phyloP scores from a whole-genome alignment of 2,797 vertebrate species.

The Lagocephalus sceleratus region DNA sequence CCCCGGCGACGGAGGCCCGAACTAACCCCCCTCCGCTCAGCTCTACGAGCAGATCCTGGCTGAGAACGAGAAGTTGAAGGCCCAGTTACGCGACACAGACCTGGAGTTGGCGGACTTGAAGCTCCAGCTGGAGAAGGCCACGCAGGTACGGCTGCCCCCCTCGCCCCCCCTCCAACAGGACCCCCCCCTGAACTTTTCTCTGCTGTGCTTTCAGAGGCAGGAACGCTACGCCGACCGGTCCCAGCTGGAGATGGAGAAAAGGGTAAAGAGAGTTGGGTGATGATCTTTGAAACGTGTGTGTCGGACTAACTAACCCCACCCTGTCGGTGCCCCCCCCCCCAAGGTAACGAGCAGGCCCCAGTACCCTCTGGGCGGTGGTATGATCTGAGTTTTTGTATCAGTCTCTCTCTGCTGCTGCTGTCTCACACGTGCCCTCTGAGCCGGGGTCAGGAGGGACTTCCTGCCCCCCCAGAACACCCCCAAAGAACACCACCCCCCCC shows the following conservation, averaged over 20 bases:
- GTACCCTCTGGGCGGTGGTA: slow-evolving; percentile 92
- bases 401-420: slow-evolving; percentile 81
- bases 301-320: slow-evolving; percentile 12
- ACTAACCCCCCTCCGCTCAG: slow-evolving; percentile 72
- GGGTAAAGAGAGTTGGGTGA: slow-evolving; percentile 78
- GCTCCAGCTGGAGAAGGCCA: slow-evolving; percentile 95
- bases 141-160: slow-evolving; percentile 78
- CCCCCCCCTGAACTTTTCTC: neutral
- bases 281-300: neutral
- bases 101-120: slow-evolving; percentile 94
- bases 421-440: slow-evolving; percentile 56
- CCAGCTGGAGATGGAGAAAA: slow-evolving; percentile 99
- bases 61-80: slow-evolving; percentile 98
- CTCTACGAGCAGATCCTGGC: slow-evolving; percentile 97
- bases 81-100: slow-evolving; percentile 94
- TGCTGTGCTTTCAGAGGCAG: slow-evolving; percentile 84
- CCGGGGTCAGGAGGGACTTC: slow-evolving; percentile 30
- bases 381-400: slow-evolving; percentile 79
- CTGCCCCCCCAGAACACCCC: slow-evolving; percentile 16
- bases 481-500: too few relatives aligned
- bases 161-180: accelerated
- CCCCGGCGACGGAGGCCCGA: neutral
- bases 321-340: slow-evolving; percentile 62
- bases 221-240: slow-evolving; percentile 97
- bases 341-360: slow-evolving; percentile 97